Evolutionary conservation across 2,888 invertebrate genomes (phyloP).

Genomic region (Fragum whitleyi): DNA sequence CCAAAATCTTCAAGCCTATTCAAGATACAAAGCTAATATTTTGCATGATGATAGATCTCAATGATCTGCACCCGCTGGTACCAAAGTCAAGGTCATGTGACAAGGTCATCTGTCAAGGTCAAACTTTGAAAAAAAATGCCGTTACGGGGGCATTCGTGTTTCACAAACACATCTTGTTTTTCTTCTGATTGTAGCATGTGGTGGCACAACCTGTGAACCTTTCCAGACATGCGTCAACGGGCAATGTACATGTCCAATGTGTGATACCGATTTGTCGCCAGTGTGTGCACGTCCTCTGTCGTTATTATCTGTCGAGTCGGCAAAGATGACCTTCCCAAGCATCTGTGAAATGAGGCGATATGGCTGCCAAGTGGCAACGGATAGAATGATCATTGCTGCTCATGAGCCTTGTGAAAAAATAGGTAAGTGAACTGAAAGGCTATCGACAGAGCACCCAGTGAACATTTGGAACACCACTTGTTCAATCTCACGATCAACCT

Average conservation of each 20-base stretch:
- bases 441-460: too few relatives aligned
- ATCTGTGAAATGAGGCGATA: not conserved
- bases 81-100: too few relatives aligned
- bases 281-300: not conserved
- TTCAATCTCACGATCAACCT: too few relatives aligned
- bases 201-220: not conserved
- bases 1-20: too few relatives aligned
- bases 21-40: too few relatives aligned
- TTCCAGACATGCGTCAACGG: not conserved
- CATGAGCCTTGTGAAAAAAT: not conserved
- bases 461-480: too few relatives aligned
- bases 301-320: not conserved
- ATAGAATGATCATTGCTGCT: not conserved
- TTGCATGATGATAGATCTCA: too few relatives aligned
- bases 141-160: too few relatives aligned
- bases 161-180: not conserved
- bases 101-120: too few relatives aligned
- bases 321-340: not conserved
- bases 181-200: not conserved
- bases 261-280: not conserved
- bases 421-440: too few relatives aligned
- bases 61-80: too few relatives aligned
- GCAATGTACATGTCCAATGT: conserved; percentile 3
- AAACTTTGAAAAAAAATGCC: too few relatives aligned
- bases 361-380: not conserved